Percentiles rank a stretch among this genome's conserved stretches.
Conservation (phyloP, 2,113 vertebrate species). For the Nyctibius bracteatus region DNA sequence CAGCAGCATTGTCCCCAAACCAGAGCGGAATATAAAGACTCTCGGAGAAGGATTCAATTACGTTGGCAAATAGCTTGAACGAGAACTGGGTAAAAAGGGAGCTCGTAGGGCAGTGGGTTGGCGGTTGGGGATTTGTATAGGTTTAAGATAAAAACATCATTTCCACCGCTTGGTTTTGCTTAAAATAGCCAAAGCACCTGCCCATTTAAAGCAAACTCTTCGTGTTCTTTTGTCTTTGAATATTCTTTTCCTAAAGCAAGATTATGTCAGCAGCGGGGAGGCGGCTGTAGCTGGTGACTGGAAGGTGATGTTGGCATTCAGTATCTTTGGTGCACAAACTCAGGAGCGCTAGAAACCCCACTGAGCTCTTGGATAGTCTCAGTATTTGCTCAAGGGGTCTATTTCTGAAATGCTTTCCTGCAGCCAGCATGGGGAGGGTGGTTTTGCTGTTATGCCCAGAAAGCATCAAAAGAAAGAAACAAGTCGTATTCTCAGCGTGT, state of each 20-base stretch:
- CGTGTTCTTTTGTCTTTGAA: neutral
- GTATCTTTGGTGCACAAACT: rapidly evolving
- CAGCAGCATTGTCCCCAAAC: conserved; percentile 82
- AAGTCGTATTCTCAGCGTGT: neutral
- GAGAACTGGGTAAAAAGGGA: conserved; percentile 23
- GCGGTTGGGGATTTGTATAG: conserved; percentile 75
- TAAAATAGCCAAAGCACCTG: neutral
- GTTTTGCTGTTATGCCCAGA: neutral
- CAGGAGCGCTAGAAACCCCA: neutral
- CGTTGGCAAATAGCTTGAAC: conserved; percentile 69
- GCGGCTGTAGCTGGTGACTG: neutral
- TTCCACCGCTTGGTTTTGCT: neutral
- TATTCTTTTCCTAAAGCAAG: neutral
- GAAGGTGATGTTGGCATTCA: rapidly evolving
- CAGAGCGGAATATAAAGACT: conserved; percentile 83
- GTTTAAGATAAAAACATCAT: conserved; percentile 74
- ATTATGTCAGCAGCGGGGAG: neutral
- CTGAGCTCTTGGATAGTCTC: neutral
- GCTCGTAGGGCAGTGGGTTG: conserved; percentile 45
- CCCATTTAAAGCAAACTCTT: too few relatives aligned
- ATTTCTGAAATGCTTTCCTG: neutral
- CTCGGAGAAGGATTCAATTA: conserved; percentile 84
- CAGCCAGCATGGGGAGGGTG: neutral
- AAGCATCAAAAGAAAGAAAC: conserved; percentile 27
- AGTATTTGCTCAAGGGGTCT: neutral